phyloP scores from a whole-genome alignment of 2,888 invertebrate genomes.

The Latrodectus elegans region DNA sequence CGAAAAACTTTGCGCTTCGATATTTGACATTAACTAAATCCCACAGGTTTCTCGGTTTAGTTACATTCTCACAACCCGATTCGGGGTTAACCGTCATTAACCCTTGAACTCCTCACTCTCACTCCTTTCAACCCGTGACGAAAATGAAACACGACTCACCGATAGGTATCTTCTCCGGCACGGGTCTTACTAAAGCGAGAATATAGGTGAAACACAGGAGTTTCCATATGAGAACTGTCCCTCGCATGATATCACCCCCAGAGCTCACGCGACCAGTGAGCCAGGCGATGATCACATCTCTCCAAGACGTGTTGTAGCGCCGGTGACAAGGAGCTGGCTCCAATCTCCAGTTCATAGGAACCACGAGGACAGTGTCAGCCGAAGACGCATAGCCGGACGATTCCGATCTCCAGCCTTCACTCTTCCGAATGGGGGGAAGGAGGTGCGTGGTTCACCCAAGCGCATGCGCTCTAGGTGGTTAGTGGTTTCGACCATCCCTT shows the following conservation, averaged over 20 bases:
- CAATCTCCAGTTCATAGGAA: conserved; percentile 60
- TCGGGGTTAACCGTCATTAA: conserved; percentile 5
- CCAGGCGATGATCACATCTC: conserved; percentile 49
- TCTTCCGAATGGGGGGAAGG: conserved; percentile 9
- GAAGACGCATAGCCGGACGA: conserved; percentile 47
- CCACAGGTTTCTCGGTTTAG: background rate
- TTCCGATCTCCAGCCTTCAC: conserved; percentile 5
- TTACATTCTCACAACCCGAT: background rate
- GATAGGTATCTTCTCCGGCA: conserved; percentile 70
- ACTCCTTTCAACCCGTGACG: background rate
- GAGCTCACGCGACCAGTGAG: conserved; percentile 20
- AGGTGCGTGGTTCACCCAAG: conserved; percentile 18
- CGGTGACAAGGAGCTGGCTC: conserved; percentile 22
- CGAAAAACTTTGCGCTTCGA: background rate
- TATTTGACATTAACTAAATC: background rate
- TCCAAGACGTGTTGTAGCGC: conserved; percentile 36
- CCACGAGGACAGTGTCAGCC: conserved; percentile 43
- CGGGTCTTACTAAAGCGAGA: conserved; percentile 68
- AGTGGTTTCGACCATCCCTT: conserved; percentile 34
- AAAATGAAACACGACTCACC: conserved; percentile 57
- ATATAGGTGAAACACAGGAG: conserved; percentile 68
- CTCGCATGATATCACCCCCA: conserved; percentile 61
- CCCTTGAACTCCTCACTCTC: background rate
- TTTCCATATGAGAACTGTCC: conserved; percentile 65
- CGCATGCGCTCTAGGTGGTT: conserved; percentile 38